Conservation (phyloP, 1,140 invertebrate genomes). For the Brachionus rotundiformis region DNA sequence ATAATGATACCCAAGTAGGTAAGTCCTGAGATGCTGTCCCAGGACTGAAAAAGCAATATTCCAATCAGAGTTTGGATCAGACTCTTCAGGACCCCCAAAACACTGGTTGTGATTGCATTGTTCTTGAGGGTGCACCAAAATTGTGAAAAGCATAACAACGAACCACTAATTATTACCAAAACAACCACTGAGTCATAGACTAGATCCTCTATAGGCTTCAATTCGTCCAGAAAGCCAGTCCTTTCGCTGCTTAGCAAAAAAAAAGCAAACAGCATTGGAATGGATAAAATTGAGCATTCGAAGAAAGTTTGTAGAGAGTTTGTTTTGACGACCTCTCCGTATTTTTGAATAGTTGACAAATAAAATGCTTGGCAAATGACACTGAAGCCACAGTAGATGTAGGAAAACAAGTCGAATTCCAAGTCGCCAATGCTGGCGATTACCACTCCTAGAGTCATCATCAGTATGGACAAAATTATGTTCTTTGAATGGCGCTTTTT, state of each 20-base stretch:
- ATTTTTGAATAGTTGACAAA: conserved; percentile 65
- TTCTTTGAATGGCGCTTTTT: conserved; percentile 60
- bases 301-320: conserved; percentile 62
- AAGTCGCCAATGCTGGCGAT: conserved; percentile 67
- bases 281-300: conserved; percentile 65
- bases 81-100: conserved; percentile 65
- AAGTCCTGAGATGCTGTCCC: conserved; percentile 60
- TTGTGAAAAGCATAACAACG: conserved; percentile 65
- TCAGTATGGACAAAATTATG: conserved; percentile 60
- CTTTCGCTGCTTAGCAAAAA: conserved; percentile 59
- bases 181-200: conserved; percentile 57
- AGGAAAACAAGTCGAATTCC: conserved; percentile 63
- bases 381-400: conserved; percentile 64
- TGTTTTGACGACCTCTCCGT: conserved; percentile 58
- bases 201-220: conserved; percentile 14
- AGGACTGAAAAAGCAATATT: conserved; percentile 65
- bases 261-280: conserved; percentile 61
- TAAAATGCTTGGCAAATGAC: conserved; percentile 66
- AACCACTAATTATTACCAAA: conserved; percentile 63
- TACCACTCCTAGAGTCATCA: conserved; percentile 65
- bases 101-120: conserved; percentile 66
- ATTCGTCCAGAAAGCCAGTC: neutral
- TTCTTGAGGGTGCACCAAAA: conserved; percentile 66
- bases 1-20: conserved; percentile 62
- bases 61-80: conserved; percentile 66